A percentile compares a stretch with the other conserved stretches of the same genome.
phyloP scores from a whole-genome alignment of 2,888 invertebrate genomes.

The Craniophora ligustri region DNA sequence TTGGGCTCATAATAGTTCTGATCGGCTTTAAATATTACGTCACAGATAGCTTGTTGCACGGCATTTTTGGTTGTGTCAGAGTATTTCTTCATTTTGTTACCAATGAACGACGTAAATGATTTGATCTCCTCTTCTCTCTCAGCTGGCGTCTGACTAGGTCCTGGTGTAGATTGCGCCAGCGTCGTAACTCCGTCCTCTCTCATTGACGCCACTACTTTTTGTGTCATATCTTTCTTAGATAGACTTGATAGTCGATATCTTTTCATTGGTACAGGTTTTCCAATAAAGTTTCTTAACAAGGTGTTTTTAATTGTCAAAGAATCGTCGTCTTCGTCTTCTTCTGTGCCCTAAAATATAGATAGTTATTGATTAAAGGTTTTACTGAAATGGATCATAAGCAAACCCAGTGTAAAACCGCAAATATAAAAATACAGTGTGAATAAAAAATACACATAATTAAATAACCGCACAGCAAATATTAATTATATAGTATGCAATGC shows the following conservation, averaged over 20 bases:
- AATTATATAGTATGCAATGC: neutral
- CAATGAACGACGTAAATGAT: slow-evolving; percentile 65
- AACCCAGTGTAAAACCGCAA: too few relatives aligned
- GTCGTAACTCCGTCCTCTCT: slow-evolving; percentile 7
- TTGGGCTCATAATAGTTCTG: slow-evolving; percentile 55
- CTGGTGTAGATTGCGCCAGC: slow-evolving; percentile 23
- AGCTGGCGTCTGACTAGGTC: slow-evolving; percentile 31
- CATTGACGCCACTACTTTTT: slow-evolving; percentile 11
- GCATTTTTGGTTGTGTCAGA: slow-evolving; percentile 58
- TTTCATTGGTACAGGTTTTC: slow-evolving; percentile 24
- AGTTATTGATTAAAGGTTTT: too few relatives aligned
- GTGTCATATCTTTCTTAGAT: slow-evolving; percentile 17
- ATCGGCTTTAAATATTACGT: slow-evolving; percentile 70
- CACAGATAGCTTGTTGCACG: slow-evolving; percentile 68
- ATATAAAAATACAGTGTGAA: too few relatives aligned
- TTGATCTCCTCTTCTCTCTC: slow-evolving; percentile 62
- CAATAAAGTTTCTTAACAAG: slow-evolving; percentile 28
- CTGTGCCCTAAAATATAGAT: slow-evolving; percentile 22
- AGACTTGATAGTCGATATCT: slow-evolving; percentile 10
- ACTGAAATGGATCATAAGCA: too few relatives aligned
- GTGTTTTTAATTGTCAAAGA: slow-evolving; percentile 22
- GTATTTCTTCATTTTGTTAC: slow-evolving; percentile 69
- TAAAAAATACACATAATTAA: too few relatives aligned
- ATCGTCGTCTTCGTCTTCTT: slow-evolving; percentile 37
- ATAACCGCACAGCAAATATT: too few relatives aligned